These are phyloP conservation scores for Arbacia lixula DNA, from an alignment of 53 echinoderm and acorn worm species.

Conservation along the genomic window DNA sequence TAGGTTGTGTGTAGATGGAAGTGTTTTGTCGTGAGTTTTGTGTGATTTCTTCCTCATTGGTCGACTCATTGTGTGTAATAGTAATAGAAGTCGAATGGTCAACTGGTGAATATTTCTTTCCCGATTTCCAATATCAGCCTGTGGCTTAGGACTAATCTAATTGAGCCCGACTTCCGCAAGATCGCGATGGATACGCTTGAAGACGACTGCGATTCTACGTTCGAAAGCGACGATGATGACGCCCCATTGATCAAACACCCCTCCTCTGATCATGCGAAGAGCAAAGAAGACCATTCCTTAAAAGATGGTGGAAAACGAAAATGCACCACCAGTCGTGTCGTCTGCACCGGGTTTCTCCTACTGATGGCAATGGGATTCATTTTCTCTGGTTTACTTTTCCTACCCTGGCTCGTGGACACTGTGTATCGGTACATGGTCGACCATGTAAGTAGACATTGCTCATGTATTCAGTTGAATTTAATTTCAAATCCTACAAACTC, in stretches of 20 bases:
- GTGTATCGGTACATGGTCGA: conserved; percentile 13
- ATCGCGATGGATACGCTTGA: no score
- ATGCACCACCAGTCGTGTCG: conserved; percentile 39
- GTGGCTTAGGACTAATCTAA: no score
- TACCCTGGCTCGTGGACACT: conserved; percentile 31
- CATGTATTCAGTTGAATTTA: neutral
- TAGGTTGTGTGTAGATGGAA: no score
- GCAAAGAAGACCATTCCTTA: no score
- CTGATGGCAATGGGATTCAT: conserved; percentile 19
- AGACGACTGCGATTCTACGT: neutral
- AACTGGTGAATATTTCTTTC: no score
- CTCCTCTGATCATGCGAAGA: neutral
- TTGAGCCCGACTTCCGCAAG: no score
- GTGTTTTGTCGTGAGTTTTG: no score
- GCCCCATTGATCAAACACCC: conserved; percentile 11
- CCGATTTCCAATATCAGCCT: no score
- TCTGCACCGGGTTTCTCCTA: conserved; percentile 32
- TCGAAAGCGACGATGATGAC: conserved; percentile 32
- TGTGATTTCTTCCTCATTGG: no score
- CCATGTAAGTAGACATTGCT: conserved; percentile 20
- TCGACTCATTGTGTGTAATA: no score
- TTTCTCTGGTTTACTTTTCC: conserved; percentile 43
- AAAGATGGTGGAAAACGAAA: neutral
- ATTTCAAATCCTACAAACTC: no score
- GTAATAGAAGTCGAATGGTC: no score